Base-by-base conservation (phyloP, 1,140 invertebrate species). In the Aleiodes sp. region DNA sequence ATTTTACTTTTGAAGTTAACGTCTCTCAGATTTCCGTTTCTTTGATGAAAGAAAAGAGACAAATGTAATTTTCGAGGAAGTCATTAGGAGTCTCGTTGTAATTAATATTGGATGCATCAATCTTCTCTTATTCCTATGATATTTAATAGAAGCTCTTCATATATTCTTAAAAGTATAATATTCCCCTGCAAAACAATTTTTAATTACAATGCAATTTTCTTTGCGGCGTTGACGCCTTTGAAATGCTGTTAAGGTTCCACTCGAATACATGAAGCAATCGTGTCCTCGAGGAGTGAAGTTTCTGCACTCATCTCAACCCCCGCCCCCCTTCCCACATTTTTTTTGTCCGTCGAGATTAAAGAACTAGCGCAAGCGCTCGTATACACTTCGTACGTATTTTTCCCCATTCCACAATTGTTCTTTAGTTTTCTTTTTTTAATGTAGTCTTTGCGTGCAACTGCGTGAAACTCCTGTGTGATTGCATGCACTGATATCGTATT, bases 121-220 rank as follows among this genome's bases (percentile, higher is more conserved):
- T 59, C 56, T 59, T 59, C 46, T 6, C 46, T 19, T 19, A 19
- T 19, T 46, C n/a, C 41, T 46, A n/a, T 52, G 19, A 52, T 52
- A 24, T 16, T 21, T 16, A 52, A 16, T 52, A 21, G 26, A 24
- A 21, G 21, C 46, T 52, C 46, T 24, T 21, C 16, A 7, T n/a
- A n/a, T n/a, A n/a, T n/a, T n/a, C 46, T 12, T 16, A 8, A 52
- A 9, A 21, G 16, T 52, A 24, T 52, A 59, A 59, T 29, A 59
- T n/a, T 59, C n/a, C n/a, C n/a, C n/a, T 59, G 24, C 26, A 33
- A 41, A 69, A 63, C 21, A 64, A 43, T 71, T 73, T 84, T 85
- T 85, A 85, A 85, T 85, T 85, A 85, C 82, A 80, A 83, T 84
- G 81, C 78, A 83, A 84, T 84, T 85, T 84, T 84, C 80, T 76